phyloP scores from a whole-genome alignment of 1,140 invertebrate species.

The Achatina immaculata region DNA sequence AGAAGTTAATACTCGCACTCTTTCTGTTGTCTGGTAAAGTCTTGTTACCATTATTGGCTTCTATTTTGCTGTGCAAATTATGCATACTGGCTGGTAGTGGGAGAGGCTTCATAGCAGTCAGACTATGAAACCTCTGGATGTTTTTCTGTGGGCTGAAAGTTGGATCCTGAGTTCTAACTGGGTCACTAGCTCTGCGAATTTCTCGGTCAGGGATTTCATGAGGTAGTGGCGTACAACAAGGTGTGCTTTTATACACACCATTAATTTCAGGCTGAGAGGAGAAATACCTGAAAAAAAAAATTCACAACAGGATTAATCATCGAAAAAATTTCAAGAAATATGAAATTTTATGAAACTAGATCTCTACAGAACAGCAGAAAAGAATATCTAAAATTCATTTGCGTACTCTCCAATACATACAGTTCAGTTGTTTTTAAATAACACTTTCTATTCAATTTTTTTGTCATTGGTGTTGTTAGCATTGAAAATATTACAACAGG shows the following conservation, averaged over 20 bases:
- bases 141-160: conserved; percentile 59
- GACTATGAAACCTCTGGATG: conserved; percentile 69
- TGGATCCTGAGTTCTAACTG: conserved; percentile 74
- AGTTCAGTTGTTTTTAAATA: no score
- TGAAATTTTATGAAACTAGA: no score
- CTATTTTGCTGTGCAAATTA: conserved; percentile 57
- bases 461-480: no score
- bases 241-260: conserved; percentile 59
- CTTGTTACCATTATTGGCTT: neutral
- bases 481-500: no score
- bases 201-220: conserved; percentile 67
- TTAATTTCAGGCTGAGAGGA: conserved; percentile 52
- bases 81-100: conserved; percentile 68
- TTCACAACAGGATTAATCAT: no score
- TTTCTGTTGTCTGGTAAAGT: no score
- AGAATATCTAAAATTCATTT: no score
- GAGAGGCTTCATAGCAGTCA: conserved; percentile 71
- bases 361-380: no score
- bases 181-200: conserved; percentile 78
- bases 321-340: no score
- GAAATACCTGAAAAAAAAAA: conserved; percentile 42
- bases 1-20: conserved; percentile 68
- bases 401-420: no score
- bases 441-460: no score
- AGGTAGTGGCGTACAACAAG: conserved; percentile 64